These are phyloP conservation scores for Panagrolaimus sp. DNA, from an alignment of 1,140 invertebrate genomes.

Conservation along the genomic window DNA sequence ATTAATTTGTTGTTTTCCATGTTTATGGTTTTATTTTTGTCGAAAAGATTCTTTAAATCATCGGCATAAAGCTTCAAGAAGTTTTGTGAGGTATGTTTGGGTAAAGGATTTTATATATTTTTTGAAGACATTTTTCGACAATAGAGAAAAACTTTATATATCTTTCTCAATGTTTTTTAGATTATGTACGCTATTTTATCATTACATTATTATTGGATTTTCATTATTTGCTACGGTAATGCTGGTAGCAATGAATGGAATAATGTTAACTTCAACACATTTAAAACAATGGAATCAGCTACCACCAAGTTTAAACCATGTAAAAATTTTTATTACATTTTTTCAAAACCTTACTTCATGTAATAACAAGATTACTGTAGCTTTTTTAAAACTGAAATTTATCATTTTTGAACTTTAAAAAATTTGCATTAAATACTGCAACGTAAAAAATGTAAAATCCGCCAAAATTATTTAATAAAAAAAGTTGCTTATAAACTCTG, in stretches of 20 bases:
- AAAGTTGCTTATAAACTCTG: too few relatives aligned
- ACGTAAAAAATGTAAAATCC: too few relatives aligned
- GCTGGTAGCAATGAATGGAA: background rate
- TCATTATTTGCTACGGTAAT: background rate
- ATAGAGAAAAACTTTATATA: too few relatives aligned
- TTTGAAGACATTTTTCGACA: background rate
- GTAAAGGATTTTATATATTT: background rate
- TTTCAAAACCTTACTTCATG: too few relatives aligned
- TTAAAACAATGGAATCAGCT: background rate
- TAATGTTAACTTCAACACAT: constrained; percentile 1
- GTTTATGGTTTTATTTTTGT: constrained; percentile 13
- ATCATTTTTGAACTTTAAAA: too few relatives aligned
- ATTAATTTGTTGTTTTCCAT: background rate
- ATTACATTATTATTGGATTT: constrained; percentile 4
- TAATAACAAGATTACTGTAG: too few relatives aligned
- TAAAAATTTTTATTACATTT: too few relatives aligned
- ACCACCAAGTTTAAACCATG: background rate
- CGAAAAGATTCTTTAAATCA: background rate
- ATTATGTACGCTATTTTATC: constrained; percentile 3
- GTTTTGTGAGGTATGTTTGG: background rate
- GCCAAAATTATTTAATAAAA: too few relatives aligned
- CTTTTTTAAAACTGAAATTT: too few relatives aligned
- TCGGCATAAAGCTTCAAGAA: constrained; percentile 6
- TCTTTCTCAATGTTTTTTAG: background rate
- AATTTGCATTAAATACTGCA: too few relatives aligned